phyloP scores from a whole-genome alignment of 2,797 vertebrate species.

The Kryptopterus vitreolus region DNA sequence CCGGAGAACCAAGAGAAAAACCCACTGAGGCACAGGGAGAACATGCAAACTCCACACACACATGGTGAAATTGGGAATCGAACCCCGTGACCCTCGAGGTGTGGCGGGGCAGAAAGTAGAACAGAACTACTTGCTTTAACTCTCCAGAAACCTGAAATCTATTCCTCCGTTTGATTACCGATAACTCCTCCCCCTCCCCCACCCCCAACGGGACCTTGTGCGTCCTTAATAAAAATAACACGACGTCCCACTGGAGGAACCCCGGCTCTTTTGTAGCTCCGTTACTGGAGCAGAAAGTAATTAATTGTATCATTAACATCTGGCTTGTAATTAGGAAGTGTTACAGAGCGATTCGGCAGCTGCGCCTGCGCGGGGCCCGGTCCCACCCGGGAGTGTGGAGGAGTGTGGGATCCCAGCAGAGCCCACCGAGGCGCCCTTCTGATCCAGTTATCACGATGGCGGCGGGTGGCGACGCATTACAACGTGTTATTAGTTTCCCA shows the following conservation, averaged over 20 bases:
- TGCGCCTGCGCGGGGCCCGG: conserved; percentile 46
- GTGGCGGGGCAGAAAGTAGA: conserved; percentile 7
- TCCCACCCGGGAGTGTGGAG: conserved; percentile 27
- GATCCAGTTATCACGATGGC: conserved; percentile 46
- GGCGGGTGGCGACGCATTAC: conserved; percentile 40
- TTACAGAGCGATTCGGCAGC: conserved; percentile 45
- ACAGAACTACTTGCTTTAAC: conserved; percentile 17
- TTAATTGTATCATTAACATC: conserved; percentile 63
- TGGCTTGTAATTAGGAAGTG: conserved; percentile 60
- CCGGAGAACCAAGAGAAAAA: too few relatives aligned
- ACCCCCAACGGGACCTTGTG: conserved; percentile 6
- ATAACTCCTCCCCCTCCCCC: conserved; percentile 19
- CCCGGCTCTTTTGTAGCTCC: conserved; percentile 54
- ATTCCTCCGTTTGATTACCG: conserved; percentile 40
- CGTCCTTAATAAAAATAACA: conserved; percentile 54
- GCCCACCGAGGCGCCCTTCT: conserved; percentile 24
- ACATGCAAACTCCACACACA: too few relatives aligned
- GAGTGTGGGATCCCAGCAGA: conserved; percentile 38
- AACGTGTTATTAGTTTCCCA: conserved; percentile 47
- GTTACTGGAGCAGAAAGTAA: conserved; percentile 59
- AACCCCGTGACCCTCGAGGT: too few relatives aligned
- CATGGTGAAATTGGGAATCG: too few relatives aligned
- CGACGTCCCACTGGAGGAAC: conserved; percentile 46
- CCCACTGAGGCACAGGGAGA: too few relatives aligned
- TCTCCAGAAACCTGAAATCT: conserved; percentile 20